phyloP scores from a whole-genome alignment of 2,888 invertebrate genomes.

The Harpagoxenus sublaevis region DNA sequence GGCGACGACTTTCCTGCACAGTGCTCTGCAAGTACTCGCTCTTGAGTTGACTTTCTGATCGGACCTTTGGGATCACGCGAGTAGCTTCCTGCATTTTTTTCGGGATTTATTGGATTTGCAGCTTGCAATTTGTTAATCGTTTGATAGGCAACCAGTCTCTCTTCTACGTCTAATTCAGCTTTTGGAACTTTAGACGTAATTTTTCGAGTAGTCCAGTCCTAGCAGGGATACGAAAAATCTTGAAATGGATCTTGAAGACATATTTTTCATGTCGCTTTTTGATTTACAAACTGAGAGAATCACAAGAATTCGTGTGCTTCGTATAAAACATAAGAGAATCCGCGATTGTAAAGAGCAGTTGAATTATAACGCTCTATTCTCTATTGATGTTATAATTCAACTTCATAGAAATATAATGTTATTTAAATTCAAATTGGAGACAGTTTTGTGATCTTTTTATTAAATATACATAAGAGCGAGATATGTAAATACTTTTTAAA shows the following conservation, averaged over 20 bases:
- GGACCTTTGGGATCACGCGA: slow-evolving; percentile 1
- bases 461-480: not conserved
- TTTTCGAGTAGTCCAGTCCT: not conserved
- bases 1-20: slow-evolving; percentile 39
- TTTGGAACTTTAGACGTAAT: not conserved
- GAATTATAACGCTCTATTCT: not conserved
- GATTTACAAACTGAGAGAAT: not conserved
- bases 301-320: not conserved
- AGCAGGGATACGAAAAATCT: not conserved
- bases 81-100: slow-evolving; percentile 57
- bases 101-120: slow-evolving; percentile 11
- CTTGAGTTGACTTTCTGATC: not conserved
- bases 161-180: not conserved
- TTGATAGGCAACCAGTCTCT: not conserved
- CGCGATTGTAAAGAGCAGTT: not conserved
- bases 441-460: not conserved
- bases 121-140: not conserved
- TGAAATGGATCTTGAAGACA: not conserved
- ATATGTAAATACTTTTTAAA: not conserved
- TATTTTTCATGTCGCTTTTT: not conserved
- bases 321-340: not conserved
- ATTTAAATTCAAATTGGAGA: not conserved
- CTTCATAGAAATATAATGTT: not conserved
- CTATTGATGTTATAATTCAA: not conserved
- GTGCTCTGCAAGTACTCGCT: not conserved